phyloP scores from a whole-genome alignment of 2,797 vertebrate species.

The Clarias fuscus region DNA sequence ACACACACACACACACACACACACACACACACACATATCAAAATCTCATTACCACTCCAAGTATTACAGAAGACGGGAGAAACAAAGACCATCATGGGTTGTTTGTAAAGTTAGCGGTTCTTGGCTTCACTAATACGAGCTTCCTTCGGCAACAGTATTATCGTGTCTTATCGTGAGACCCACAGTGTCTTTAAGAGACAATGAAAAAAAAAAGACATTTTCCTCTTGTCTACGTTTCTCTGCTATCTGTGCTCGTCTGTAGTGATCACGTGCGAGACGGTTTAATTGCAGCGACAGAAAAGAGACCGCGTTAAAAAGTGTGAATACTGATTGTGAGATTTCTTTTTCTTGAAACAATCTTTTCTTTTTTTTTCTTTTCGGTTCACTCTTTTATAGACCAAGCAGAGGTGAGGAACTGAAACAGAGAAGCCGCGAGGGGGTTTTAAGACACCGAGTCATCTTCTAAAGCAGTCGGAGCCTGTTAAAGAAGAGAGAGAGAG shows the following conservation, averaged over 20 bases:
- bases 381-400: constrained; percentile 68
- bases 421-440: constrained; percentile 50
- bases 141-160: background rate
- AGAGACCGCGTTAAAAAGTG: background rate
- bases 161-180: background rate
- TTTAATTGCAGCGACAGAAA: background rate
- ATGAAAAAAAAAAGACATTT: background rate
- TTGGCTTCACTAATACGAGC: background rate
- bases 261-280: background rate
- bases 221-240: background rate
- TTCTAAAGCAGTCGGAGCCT: constrained; percentile 31
- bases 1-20: too few species aligned
- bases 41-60: background rate
- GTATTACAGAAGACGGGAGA: background rate
- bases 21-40: too few species aligned
- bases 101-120: background rate
- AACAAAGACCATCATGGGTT: background rate
- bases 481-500: background rate
- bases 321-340: background rate
- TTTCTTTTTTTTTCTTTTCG: constrained; percentile 63
- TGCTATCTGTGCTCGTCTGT: background rate
- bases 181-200: background rate
- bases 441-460: constrained; percentile 52
- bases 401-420: constrained; percentile 71
- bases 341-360: constrained; percentile 61